Base-by-base conservation (phyloP, 2,113 vertebrate species). In the Ailuropoda melanoleuca region DNA sequence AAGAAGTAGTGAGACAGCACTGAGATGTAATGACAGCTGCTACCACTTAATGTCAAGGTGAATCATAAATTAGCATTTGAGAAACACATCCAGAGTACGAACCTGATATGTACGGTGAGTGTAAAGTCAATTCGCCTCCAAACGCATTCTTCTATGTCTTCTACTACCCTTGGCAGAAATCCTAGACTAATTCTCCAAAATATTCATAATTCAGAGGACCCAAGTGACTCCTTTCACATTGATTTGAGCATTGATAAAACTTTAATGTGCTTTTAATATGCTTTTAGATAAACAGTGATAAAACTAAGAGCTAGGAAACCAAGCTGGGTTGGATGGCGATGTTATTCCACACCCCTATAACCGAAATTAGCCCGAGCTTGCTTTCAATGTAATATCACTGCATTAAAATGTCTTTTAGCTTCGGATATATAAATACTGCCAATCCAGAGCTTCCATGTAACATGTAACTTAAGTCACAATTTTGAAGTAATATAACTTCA, bases 401-500 rank as follows among this genome's bases (percentile, higher is more conserved):
- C 29, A 39, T n/a, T 80, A n/a, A 83, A 84, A 8, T 6, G 31
- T 14, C 43, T 80, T 62, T 62, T 62, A 13, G 6, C 55, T 68
- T 89, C 17, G 70, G 3, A 89, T 92, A 29, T 37, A 29, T 68
- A 66, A 88, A 96, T 82, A 50, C 23, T 43, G 21, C 14, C 60
- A 81, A 88, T n/a, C 31, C 60, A 95, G 64, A 91, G 70, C 21
- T 64, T 70, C 23, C 58, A 7, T 88, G 17, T 82, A 72, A 93
- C 55, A 23, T 37, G 58, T 62, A 90, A 72, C 19, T 48, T 90
- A 64, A 1, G 17, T 37, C 21, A 87, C 2, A 84, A 84, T 70
- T 88, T 34, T 84, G 23, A 96, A 95, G 77, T 31, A 93, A 88
- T 66, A 53, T 17, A 75, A 86, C n/a, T 81, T 75, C n/a, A 94